Evolutionary conservation across 1,140 invertebrate species (phyloP), one percentile per base, ranked within the genome.

Genomic region (Wasmannia auropunctata): DNA sequence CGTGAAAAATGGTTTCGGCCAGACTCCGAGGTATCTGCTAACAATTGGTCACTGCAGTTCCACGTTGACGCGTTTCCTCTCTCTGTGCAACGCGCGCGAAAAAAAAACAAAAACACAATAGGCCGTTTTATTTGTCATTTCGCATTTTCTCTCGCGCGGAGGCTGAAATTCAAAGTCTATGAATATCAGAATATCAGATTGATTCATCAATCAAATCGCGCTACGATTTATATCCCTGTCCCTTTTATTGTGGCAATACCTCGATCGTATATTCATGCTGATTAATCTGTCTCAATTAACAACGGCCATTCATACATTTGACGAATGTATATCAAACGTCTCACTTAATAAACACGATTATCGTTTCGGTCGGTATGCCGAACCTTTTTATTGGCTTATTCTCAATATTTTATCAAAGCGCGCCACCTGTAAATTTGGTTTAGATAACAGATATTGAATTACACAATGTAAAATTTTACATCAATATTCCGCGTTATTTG

Each of bases 201-300:
- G 67, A 46, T 46, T 58, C 51, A 46, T 83, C 79, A 58, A 40
- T 56, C 67, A 58, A 58, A 74, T 74, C n/a, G n/a, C 28, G 16
- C 31, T 40, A 65, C 25, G 65, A 56, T 56, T 46, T 81, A 56
- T 31, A 56, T 54, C 14, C 37, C 25, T 56, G 34, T 81, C 43
- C 22, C 25, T 81, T 70, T 70, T 51, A 56, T 83, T 22, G 54
- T 11, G n/a, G 19, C 67, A 22, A 46, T 74, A 74, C 51, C 14
- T 56, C 11, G 79, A 31, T 34, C 49, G 16, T 16, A 80, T 22
- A 80, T 22, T 40, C 40, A 22, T 14, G 25, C 56, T 70, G 37
- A 74, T 83, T 83, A 74, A 83, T 83, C 43, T 74, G 67, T 83
- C 37, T 74, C 37, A 22, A 83, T 83, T 69, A 81, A 25, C 79